phyloP scores from a whole-genome alignment of 1,140 invertebrate species.

The Penaeus vannamei region DNA sequence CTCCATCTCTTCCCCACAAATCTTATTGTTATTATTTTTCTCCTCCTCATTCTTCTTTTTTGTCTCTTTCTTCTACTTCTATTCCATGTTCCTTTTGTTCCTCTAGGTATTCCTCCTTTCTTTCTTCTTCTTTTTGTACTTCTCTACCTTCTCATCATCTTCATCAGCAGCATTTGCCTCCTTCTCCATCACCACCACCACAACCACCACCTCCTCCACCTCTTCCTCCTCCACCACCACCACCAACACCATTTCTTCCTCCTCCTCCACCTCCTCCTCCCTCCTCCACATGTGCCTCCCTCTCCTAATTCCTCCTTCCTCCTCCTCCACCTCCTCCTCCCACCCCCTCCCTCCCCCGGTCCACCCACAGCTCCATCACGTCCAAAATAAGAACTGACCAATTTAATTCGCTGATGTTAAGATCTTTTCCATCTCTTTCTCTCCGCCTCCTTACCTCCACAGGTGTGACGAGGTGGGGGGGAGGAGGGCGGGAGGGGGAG shows the following conservation, averaged over 20 bases:
- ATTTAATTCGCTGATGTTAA: not conserved
- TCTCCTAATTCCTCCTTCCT: not conserved
- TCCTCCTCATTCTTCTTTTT: too few relatives aligned
- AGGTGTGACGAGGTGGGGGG: not conserved
- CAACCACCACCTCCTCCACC: not conserved
- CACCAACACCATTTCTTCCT: not conserved
- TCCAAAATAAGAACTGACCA: not conserved
- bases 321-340: not conserved
- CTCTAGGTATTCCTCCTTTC: too few relatives aligned
- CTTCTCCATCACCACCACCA: too few relatives aligned
- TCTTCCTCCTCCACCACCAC: too few relatives aligned
- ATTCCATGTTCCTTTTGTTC: too few relatives aligned
- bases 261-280: not conserved
- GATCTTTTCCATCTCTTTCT: not conserved
- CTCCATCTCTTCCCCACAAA: too few relatives aligned
- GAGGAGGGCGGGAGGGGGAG: not conserved
- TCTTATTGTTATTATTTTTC: too few relatives aligned
- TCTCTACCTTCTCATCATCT: too few relatives aligned
- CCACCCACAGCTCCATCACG: not conserved
- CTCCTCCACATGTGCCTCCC: not conserved
- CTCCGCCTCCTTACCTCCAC: too few relatives aligned
- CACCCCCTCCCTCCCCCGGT: not conserved
- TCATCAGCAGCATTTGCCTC: too few relatives aligned
- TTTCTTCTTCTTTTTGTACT: too few relatives aligned
- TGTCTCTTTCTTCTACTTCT: too few relatives aligned